Conservation (phyloP, 2,113 vertebrate species). For the Sprattus sprattus region DNA sequence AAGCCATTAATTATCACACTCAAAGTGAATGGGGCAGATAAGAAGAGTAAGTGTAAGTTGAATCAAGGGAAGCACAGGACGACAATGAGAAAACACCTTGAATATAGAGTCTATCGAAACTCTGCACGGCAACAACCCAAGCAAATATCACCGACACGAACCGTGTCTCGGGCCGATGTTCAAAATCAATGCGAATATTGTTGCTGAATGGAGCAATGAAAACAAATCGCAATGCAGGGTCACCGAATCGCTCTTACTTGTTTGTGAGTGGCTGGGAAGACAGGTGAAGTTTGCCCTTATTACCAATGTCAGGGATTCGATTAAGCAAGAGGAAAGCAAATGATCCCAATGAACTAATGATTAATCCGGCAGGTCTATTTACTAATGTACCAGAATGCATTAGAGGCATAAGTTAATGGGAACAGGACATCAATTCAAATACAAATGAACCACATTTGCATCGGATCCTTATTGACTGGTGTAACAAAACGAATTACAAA, state of each 20-base stretch:
- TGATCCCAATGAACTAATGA: constrained; percentile 95
- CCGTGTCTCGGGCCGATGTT: constrained; percentile 32
- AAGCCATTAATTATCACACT: constrained; percentile 72
- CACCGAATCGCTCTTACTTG: constrained; percentile 67
- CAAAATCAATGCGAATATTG: constrained; percentile 45
- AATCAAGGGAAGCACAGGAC: constrained; percentile 47
- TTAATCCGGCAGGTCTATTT: constrained; percentile 96
- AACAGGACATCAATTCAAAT: constrained; percentile 99
- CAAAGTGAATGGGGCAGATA: constrained; percentile 58
- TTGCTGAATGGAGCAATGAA: constrained; percentile 51
- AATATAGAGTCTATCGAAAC: constrained; percentile 34
- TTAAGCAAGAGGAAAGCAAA: constrained; percentile 84
- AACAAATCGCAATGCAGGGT: constrained; percentile 45
- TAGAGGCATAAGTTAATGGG: constrained; percentile 98
- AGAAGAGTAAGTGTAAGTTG: constrained; percentile 46
- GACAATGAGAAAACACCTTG: constrained; percentile 37
- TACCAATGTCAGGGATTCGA: constrained; percentile 91
- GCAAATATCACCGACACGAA: constrained; percentile 17
- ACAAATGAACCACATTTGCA: constrained; percentile 98
- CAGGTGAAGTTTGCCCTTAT: constrained; percentile 85
- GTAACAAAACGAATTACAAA: constrained; percentile 93
- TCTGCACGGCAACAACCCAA: constrained; percentile 23
- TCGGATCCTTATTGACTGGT: constrained; percentile 92
- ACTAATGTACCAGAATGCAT: constrained; percentile 96
- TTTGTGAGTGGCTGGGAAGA: constrained; percentile 69